Evolutionary conservation across 2,113 vertebrate species (phyloP).

Genomic region (Nyctibius bracteatus): DNA sequence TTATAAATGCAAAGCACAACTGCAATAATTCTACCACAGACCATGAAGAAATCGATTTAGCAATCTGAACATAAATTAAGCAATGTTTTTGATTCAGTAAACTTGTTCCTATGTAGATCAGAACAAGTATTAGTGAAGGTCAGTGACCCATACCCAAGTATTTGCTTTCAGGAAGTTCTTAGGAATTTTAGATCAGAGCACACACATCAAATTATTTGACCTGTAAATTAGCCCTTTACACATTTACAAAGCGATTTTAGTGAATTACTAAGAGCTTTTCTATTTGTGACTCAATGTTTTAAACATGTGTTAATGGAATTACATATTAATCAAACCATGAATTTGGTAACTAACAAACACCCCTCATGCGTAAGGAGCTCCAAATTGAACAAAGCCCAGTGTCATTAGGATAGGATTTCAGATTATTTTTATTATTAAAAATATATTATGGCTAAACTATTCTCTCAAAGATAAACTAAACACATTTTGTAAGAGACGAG

Average conservation of each 20-base stretch:
- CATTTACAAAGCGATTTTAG: background rate
- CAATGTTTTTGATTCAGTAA: constrained; percentile 48
- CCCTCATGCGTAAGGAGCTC: background rate
- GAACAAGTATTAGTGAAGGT: constrained; percentile 25
- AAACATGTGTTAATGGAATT: background rate
- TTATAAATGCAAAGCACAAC: constrained; percentile 36
- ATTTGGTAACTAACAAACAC: background rate
- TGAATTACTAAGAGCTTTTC: background rate
- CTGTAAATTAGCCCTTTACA: constrained; percentile 30
- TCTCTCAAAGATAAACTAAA: background rate
- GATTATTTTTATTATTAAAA: background rate
- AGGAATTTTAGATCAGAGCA: constrained; percentile 20
- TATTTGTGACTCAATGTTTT: background rate
- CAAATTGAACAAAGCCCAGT: accelerated
- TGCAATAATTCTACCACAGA: constrained; percentile 17
- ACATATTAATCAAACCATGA: background rate
- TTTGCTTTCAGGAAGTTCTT: constrained; percentile 18
- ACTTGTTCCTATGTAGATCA: constrained; percentile 30
- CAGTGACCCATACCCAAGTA: background rate
- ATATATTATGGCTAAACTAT: background rate
- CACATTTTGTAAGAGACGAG: background rate
- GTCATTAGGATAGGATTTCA: background rate
- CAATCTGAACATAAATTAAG: constrained; percentile 48
- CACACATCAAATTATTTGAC: constrained; percentile 21
- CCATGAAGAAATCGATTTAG: constrained; percentile 57